Base-by-base conservation (phyloP, 2,797 vertebrate genomes). In the Prunella strophiata region DNA sequence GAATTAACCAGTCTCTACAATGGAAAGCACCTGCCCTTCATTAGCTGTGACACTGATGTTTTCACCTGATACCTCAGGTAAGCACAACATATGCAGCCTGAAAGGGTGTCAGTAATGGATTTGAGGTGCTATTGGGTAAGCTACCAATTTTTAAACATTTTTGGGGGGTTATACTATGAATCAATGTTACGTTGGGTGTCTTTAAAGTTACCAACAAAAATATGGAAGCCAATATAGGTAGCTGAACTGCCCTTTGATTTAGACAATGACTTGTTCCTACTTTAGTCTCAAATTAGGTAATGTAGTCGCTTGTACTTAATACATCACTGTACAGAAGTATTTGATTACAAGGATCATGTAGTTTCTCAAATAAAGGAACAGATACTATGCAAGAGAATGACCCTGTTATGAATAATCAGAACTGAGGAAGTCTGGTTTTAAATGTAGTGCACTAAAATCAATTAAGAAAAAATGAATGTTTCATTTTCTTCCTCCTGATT, bases 81-180 rank as follows among this genome's bases (percentile, higher is more conserved):
- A 75, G 16, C 38, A 26, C 52, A 84, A 75, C 17, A 72, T 52
- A 48, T 29, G 22, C 30, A 81, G 40, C 26, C 61, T 81, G 70
- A 88, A 86, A 84, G 50, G n/a, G 51, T 72, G 62, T 84, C 88
- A 94, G 54, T 65, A 78, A 84, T 81, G 75, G 47, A 95, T 86
- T 78, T 62, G 50, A 75, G 47, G 7, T 10, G 12, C 27, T 58
- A 19, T 55, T 79, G n/a, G 40, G 17, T 87, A 74, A 73, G 22
- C 7, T 43, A 36, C 6, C 18, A 85, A 45, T 66, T 92, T 92
- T 89, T 50, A 88, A 82, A 32, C 9, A 20, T 63, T 77, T 67
- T 32, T 13, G 5, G 8, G 7, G 11, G 6, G 4, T n/a, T 9
- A 2, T 68, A 14, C 25, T 76, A 55, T 32, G 54, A 82, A 85